Evolutionary conservation across 37 sponge, comb jelly and placozoan genomes (phyloP).

Genomic region (Oscarella lobularis): DNA sequence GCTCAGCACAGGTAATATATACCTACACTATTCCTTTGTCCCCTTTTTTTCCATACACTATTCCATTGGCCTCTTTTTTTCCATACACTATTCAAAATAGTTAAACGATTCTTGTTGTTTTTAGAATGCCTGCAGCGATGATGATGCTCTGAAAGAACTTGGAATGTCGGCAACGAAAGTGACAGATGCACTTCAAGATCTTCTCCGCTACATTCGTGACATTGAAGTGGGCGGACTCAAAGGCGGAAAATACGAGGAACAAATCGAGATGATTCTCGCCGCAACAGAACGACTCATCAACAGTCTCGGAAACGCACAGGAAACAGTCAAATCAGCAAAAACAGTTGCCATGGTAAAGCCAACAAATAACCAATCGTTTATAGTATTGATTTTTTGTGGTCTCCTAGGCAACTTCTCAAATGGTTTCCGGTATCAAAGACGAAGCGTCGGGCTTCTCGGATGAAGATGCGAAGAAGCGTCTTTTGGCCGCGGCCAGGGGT

Average conservation of each 20-base stretch:
- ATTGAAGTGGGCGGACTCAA: background rate
- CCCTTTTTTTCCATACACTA: too few relatives aligned
- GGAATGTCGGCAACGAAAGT: conserved; percentile 61
- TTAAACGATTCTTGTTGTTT: background rate
- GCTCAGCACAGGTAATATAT: conserved; percentile 19
- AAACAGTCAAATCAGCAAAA: background rate
- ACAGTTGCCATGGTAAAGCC: background rate
- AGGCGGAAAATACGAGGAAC: conserved; percentile 54
- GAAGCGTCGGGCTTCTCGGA: conserved; percentile 20
- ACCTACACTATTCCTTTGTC: too few relatives aligned
- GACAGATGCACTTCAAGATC: conserved; percentile 29
- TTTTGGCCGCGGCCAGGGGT: conserved; percentile 73
- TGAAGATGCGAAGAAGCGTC: conserved; percentile 43
- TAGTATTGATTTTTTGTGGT: too few relatives aligned
- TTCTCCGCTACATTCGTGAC: conserved; percentile 10
- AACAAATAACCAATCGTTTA: too few relatives aligned
- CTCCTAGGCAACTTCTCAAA: conserved; percentile 2
- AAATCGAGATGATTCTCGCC: conserved; percentile 77
- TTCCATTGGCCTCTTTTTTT: too few relatives aligned
- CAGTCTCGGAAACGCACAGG: background rate
- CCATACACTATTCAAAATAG: background rate
- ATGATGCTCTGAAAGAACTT: conserved; percentile 64
- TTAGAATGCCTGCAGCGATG: conserved; percentile 79
- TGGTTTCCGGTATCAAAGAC: background rate
- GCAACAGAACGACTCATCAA: conserved; percentile 63